A percentile compares a stretch with the other conserved stretches of the same genome.
These are phyloP conservation scores for Madoqua kirkii DNA, from an alignment of 2,113 vertebrate genomes.

Conservation along the genomic window DNA sequence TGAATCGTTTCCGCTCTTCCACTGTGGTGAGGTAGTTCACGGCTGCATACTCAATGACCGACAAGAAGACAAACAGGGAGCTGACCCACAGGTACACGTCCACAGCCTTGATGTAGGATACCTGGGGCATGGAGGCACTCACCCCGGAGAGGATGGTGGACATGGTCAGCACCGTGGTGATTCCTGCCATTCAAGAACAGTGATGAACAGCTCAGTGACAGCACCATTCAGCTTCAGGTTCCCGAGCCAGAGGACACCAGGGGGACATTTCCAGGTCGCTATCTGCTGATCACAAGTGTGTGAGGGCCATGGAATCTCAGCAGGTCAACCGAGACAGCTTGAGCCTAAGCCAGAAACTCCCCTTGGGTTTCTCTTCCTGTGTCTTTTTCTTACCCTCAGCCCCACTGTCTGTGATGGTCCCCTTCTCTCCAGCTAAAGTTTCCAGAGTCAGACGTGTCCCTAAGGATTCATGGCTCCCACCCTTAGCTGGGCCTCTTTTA, in stretches of 20 bases:
- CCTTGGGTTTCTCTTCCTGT: neutral
- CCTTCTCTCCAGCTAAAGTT: neutral
- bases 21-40: conserved; percentile 93
- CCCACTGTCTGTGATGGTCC: neutral
- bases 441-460: neutral
- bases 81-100: conserved; percentile 94
- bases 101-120: conserved; percentile 94
- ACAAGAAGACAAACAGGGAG: conserved; percentile 94
- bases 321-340: neutral
- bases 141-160: conserved; percentile 92
- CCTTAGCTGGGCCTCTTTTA: neutral
- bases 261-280: neutral
- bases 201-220: neutral
- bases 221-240: neutral
- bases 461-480: neutral
- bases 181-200: conserved; percentile 80
- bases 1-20: conserved; percentile 82
- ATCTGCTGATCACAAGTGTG: neutral
- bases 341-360: neutral
- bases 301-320: fast-evolving
- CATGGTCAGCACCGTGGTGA: conserved; percentile 94
- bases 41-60: conserved; percentile 91
- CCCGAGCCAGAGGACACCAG: neutral
- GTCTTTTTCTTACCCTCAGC: neutral
- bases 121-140: conserved; percentile 93